Evolutionary conservation across 2,113 vertebrate genomes (phyloP).

Genomic region (Semnornis frantzii): DNA sequence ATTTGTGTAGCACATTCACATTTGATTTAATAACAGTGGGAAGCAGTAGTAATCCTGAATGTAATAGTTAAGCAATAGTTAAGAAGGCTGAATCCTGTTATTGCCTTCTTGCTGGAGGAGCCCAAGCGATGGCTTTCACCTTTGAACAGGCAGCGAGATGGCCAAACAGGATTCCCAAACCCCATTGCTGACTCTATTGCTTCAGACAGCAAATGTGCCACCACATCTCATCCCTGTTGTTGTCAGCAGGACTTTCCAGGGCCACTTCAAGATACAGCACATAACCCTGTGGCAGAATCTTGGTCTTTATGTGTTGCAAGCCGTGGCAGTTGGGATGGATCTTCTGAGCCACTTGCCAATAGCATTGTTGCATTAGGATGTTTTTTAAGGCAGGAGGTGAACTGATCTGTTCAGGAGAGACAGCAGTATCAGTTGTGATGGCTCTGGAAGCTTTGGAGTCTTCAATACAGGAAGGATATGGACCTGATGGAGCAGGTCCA

Average conservation of each 20-base stretch:
- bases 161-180: neutral
- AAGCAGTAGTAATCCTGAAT: neutral
- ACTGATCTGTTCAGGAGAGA: neutral
- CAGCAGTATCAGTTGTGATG: neutral
- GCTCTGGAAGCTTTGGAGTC: neutral
- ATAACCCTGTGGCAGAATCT: neutral
- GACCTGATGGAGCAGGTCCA: too few relatives aligned
- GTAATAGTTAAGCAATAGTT: neutral
- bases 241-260: neutral
- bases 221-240: neutral
- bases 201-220: neutral
- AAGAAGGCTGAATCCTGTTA: neutral
- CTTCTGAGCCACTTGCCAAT: neutral
- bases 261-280: neutral
- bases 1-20: neutral
- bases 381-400: neutral
- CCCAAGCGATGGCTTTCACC: neutral
- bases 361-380: neutral
- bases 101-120: neutral
- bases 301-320: neutral
- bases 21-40: neutral
- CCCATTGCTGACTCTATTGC: fast-evolving
- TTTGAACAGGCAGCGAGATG: neutral
- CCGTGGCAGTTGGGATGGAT: neutral
- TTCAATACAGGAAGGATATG: too few relatives aligned